phyloP scores from a whole-genome alignment of 2,113 vertebrate genomes.

The Dromiciops gliroides region DNA sequence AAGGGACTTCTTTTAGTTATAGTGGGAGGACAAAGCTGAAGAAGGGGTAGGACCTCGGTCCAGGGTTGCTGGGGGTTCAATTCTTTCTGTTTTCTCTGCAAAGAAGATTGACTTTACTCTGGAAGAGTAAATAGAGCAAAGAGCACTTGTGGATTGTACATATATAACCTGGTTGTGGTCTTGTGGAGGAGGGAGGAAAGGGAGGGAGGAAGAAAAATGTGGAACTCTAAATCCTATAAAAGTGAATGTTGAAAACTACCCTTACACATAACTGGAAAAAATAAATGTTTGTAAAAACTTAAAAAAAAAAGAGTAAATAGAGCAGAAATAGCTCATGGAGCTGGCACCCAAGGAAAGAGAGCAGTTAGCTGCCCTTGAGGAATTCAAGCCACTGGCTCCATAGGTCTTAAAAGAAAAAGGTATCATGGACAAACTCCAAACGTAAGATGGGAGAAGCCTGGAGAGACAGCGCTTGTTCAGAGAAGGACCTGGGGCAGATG shows the following conservation, averaged over 20 bases:
- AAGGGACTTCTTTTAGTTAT: background rate
- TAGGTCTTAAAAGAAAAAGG: background rate
- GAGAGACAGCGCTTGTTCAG: too few relatives aligned
- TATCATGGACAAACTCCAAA: background rate
- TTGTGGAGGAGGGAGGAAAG: too few relatives aligned
- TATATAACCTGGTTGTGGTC: too few relatives aligned
- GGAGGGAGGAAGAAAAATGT: too few relatives aligned
- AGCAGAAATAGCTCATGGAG: background rate
- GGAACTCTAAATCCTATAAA: too few relatives aligned
- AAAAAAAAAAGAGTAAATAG: background rate
- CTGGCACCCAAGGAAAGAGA: background rate
- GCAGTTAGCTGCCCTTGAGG: background rate
- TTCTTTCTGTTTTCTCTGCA: background rate
- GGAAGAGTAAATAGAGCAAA: background rate
- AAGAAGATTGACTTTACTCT: background rate
- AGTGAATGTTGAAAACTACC: too few relatives aligned
- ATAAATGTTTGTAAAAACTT: too few relatives aligned
- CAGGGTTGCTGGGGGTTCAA: background rate
- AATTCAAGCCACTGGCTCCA: background rate
- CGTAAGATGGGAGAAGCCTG: background rate
- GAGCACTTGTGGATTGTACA: too few relatives aligned
- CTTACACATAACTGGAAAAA: too few relatives aligned
- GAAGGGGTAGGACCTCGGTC: too few relatives aligned
- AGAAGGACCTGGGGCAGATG: too few relatives aligned
- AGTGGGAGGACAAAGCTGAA: background rate